Evolutionary conservation across 2,113 vertebrate species (phyloP).

Genomic region (Siniperca knerii): DNA sequence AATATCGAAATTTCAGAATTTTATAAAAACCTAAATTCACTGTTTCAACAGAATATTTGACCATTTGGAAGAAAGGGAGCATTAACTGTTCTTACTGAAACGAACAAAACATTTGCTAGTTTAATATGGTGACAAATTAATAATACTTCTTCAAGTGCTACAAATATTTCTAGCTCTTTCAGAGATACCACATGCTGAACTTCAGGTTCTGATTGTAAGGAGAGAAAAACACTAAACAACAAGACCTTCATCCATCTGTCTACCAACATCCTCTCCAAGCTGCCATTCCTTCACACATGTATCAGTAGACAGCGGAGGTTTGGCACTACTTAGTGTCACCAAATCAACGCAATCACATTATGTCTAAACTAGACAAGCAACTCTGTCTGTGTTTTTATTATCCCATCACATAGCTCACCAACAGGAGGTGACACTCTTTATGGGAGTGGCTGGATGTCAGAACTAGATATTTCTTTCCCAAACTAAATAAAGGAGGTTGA

Average conservation of each 20-base stretch:
- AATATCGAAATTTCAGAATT: too few species aligned
- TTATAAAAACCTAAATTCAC: too few species aligned
- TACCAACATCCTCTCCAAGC: neutral
- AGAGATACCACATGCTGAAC: neutral
- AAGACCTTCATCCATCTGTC: neutral
- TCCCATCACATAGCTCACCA: neutral
- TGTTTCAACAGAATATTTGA: neutral
- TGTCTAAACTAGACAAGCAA: neutral
- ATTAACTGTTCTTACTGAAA: too few species aligned
- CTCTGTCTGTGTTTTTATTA: neutral
- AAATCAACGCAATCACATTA: neutral
- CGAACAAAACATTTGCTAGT: neutral
- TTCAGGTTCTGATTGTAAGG: neutral
- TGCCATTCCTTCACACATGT: neutral
- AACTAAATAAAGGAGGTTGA: conserved; percentile 50
- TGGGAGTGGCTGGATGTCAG: conserved; percentile 28
- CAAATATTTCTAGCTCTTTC: neutral
- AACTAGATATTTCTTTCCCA: neutral
- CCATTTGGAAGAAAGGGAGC: too few species aligned
- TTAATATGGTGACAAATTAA: neutral
- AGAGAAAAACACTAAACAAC: neutral
- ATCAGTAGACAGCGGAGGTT: neutral
- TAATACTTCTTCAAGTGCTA: neutral
- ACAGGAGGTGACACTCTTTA: conserved; percentile 10
- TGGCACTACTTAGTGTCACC: neutral